Conservation (phyloP, 2,888 invertebrate species). For the Alsophila aescularia region DNA sequence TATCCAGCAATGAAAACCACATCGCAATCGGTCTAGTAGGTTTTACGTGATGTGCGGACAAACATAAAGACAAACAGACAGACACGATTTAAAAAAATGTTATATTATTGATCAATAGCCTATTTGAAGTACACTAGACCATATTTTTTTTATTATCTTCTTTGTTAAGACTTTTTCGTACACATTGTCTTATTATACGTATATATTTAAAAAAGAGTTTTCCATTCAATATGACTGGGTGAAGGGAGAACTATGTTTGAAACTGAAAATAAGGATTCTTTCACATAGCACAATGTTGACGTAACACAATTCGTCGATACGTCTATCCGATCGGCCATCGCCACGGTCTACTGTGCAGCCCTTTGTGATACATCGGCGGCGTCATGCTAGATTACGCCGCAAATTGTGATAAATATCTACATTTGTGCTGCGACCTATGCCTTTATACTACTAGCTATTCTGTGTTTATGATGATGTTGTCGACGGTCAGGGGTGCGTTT, state of each 20-base stretch:
- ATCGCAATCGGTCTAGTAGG: too few relatives aligned
- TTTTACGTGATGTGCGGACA: too few relatives aligned
- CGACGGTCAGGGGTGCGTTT: conserved; percentile 6
- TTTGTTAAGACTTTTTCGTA: too few relatives aligned
- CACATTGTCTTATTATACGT: too few relatives aligned
- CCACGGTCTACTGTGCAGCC: conserved; percentile 48
- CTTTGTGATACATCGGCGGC: conserved; percentile 53
- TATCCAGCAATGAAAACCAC: too few relatives aligned
- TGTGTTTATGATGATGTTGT: neutral
- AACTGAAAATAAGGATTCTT: conserved; percentile 29
- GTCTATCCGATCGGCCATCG: conserved; percentile 40
- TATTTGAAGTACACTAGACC: too few relatives aligned
- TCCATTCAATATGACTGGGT: neutral
- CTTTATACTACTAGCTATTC: neutral
- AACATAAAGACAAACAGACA: too few relatives aligned
- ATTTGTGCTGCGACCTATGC: conserved; percentile 12
- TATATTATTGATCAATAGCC: too few relatives aligned
- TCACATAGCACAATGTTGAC: neutral
- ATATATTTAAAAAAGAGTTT: too few relatives aligned
- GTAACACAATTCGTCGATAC: conserved; percentile 40
- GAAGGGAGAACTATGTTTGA: neutral
- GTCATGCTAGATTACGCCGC: conserved; percentile 62
- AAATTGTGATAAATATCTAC: conserved; percentile 66
- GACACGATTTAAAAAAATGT: too few relatives aligned
- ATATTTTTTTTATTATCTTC: too few relatives aligned